Evolutionary conservation across 2,888 invertebrate species (phyloP).

Genomic region (Eupeodes luniger): DNA sequence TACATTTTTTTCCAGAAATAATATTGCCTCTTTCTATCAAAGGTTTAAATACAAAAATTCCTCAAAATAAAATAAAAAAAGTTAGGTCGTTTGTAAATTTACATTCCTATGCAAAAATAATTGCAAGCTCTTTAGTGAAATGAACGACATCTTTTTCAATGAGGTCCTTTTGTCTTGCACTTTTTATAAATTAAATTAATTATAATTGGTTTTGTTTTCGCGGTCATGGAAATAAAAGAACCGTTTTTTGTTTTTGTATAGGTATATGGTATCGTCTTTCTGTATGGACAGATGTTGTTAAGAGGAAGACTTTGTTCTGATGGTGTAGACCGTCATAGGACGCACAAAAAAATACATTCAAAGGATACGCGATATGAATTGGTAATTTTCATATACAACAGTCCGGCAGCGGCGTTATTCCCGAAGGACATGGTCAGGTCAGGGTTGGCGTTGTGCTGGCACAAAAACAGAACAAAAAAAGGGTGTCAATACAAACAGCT

Average conservation of each 20-base stretch:
- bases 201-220: constrained; percentile 73
- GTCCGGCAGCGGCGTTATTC: not conserved
- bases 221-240: constrained; percentile 63
- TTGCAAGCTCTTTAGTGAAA: not conserved
- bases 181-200: constrained; percentile 59
- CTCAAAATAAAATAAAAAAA: too few species aligned
- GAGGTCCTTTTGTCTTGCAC: constrained; percentile 36
- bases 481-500: constrained; percentile 71
- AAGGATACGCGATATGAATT: constrained; percentile 69
- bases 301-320: constrained; percentile 23
- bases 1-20: too few species aligned
- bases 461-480: constrained; percentile 28
- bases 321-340: not conserved
- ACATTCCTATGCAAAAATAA: not conserved
- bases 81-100: too few species aligned
- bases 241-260: not conserved
- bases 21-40: too few species aligned
- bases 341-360: constrained; percentile 16
- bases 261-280: constrained; percentile 24
- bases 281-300: constrained; percentile 64
- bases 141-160: constrained; percentile 15
- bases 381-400: constrained; percentile 57
- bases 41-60: too few species aligned
- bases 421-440: constrained; percentile 64
- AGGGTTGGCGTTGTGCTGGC: constrained; percentile 10